Conservation (phyloP, 2,797 vertebrate genomes). For the Masticophis lateralis region DNA sequence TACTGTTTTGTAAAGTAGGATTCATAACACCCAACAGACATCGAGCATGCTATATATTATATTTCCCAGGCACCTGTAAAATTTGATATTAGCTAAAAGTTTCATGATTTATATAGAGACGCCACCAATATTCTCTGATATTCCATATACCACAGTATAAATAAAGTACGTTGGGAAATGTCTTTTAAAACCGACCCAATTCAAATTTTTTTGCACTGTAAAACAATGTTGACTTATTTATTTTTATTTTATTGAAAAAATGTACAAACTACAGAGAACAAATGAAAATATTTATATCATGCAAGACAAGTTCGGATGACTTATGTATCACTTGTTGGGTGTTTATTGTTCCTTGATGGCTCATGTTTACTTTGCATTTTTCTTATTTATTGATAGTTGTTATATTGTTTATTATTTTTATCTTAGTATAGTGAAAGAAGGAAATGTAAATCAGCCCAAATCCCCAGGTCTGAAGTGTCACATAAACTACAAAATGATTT, state of each 20-base stretch:
- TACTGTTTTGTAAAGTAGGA: not conserved
- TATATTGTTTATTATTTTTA: not conserved
- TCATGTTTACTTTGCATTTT: not conserved
- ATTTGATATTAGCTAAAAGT: not conserved
- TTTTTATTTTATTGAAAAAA: not conserved
- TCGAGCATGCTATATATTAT: not conserved
- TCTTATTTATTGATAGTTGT: not conserved
- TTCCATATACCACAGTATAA: not conserved
- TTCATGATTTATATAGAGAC: constrained; percentile 4
- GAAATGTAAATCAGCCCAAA: not conserved
- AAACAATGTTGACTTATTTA: not conserved
- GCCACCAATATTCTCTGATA: not conserved
- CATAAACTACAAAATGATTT: not conserved
- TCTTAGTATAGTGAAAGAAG: not conserved
- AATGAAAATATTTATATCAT: not conserved
- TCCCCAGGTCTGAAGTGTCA: not conserved
- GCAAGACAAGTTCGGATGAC: not conserved
- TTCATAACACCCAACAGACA: constrained; percentile 17
- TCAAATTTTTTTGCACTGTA: not conserved
- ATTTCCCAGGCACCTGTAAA: constrained; percentile 9
- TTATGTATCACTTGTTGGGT: not conserved
- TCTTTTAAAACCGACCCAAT: not conserved
- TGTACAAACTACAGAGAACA: not conserved
- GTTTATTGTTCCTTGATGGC: not conserved
- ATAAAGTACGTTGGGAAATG: not conserved